A percentile compares a stretch with the other conserved stretches of the same genome.
Conservation (phyloP, 2,797 vertebrate species). For the Pampus argenteus region DNA sequence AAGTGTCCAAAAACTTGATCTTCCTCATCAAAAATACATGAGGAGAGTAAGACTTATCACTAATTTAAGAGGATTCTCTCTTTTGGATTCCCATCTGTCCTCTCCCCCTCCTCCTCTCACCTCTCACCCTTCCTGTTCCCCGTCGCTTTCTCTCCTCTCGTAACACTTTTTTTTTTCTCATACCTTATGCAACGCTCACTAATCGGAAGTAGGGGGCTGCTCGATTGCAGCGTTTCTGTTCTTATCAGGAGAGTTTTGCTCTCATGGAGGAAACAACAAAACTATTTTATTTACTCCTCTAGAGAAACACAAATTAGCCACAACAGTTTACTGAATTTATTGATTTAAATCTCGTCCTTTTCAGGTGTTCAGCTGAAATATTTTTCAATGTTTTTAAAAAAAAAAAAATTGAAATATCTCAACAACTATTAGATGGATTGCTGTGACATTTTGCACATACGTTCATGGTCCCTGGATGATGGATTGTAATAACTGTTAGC, state of each 20-base stretch:
- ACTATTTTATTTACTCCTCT: not conserved
- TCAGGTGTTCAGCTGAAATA: too few species aligned
- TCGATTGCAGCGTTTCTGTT: not conserved
- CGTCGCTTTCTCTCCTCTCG: conserved; percentile 12
- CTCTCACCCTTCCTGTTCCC: conserved; percentile 25
- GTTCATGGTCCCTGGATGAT: too few species aligned
- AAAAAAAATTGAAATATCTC: too few species aligned
- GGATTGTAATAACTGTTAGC: too few species aligned
- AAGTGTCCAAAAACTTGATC: conserved; percentile 62
- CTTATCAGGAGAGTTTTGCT: not conserved
- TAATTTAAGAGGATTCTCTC: conserved; percentile 73
- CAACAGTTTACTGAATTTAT: not conserved
- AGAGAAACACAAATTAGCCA: not conserved
- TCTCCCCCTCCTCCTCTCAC: conserved; percentile 20
- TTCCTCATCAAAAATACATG: conserved; percentile 71
- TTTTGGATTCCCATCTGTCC: conserved; percentile 36
- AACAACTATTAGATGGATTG: too few species aligned
- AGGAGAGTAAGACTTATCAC: conserved; percentile 68
- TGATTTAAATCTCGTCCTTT: not conserved
- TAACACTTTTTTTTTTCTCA: conserved; percentile 22
- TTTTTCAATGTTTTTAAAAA: too few species aligned
- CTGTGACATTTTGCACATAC: too few species aligned
- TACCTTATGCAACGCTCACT: conserved; percentile 48
- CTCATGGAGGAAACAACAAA: not conserved
- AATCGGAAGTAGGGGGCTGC: not conserved